phyloP scores from a whole-genome alignment of 2,888 invertebrate species.

The Atrina japonica region DNA sequence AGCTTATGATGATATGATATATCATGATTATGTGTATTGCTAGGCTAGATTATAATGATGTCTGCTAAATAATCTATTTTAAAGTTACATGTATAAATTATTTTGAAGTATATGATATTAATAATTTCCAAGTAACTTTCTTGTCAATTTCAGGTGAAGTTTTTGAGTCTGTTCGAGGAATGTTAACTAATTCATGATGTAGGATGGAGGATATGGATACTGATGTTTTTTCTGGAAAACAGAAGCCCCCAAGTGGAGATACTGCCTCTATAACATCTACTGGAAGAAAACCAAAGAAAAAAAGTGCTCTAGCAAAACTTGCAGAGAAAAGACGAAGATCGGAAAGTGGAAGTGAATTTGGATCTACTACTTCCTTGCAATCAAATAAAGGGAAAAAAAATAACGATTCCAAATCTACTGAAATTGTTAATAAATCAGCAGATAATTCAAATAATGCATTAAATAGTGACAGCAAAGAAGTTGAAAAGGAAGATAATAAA shows the following conservation, averaged over 20 bases:
- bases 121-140: too few relatives aligned
- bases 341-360: slow-evolving; percentile 66
- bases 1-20: too few relatives aligned
- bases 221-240: slow-evolving; percentile 4
- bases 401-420: not conserved
- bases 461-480: not conserved
- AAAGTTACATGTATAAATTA: too few relatives aligned
- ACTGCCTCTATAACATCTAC: slow-evolving; percentile 20
- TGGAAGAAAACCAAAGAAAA: slow-evolving; percentile 61
- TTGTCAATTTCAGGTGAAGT: too few relatives aligned
- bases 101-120: too few relatives aligned
- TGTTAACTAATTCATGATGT: too few relatives aligned
- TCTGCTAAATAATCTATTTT: too few relatives aligned
- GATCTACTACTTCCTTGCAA: slow-evolving; percentile 61
- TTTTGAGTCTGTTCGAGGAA: too few relatives aligned
- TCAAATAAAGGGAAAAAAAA: slow-evolving; percentile 21
- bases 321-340: slow-evolving; percentile 64
- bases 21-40: too few relatives aligned
- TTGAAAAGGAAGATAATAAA: slow-evolving; percentile 21
- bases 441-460: not conserved
- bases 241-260: slow-evolving; percentile 21
- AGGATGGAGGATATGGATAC: too few relatives aligned
- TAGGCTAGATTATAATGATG: too few relatives aligned
- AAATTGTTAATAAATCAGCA: slow-evolving; percentile 1
- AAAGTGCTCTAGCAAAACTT: slow-evolving; percentile 70